A percentile compares a stretch with the other conserved stretches of the same genome.
phyloP scores from a whole-genome alignment of 2,888 invertebrate genomes.

The Drosophila demipolita region DNA sequence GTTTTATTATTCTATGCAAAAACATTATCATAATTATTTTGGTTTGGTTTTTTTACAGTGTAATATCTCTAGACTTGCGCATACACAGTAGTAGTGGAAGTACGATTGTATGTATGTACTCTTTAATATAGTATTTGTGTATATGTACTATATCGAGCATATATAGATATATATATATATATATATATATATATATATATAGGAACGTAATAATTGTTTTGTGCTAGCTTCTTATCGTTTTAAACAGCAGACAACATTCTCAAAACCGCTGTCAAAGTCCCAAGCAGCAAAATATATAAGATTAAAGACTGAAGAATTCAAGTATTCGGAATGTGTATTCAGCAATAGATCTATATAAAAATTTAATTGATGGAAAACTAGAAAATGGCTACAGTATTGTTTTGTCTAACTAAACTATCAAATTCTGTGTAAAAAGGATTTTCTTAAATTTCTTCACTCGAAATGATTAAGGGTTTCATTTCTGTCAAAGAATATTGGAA shows the following conservation, averaged over 20 bases:
- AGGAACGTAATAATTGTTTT: slow-evolving; percentile 82
- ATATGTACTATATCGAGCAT: slow-evolving; percentile 67
- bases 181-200: slow-evolving; percentile 58
- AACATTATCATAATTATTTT: slow-evolving; percentile 21
- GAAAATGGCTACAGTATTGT: neutral
- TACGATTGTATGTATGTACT: slow-evolving; percentile 48
- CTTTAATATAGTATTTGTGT: slow-evolving; percentile 42
- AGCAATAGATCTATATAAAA: neutral
- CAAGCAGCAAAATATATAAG: neutral
- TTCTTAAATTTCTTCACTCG: neutral
- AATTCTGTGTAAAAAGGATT: neutral
- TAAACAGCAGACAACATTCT: slow-evolving; percentile 4
- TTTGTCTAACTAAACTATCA: neutral
- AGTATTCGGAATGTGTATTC: neutral
- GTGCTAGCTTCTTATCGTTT: slow-evolving; percentile 27
- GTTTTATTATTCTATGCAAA: slow-evolving; percentile 16
- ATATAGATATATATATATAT: slow-evolving; percentile 48
- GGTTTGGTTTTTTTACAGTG: slow-evolving; percentile 50
- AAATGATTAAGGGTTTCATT: slow-evolving; percentile 32
- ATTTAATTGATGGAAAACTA: neutral
- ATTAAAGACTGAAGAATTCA: neutral
- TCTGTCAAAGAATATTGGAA: neutral
- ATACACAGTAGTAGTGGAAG: slow-evolving; percentile 53
- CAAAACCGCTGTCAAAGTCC: slow-evolving; percentile 6
- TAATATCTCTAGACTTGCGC: slow-evolving; percentile 41